These are phyloP conservation scores for Trachelus iudaicus DNA, from an alignment of 2,888 invertebrate species.

Conservation along the genomic window DNA sequence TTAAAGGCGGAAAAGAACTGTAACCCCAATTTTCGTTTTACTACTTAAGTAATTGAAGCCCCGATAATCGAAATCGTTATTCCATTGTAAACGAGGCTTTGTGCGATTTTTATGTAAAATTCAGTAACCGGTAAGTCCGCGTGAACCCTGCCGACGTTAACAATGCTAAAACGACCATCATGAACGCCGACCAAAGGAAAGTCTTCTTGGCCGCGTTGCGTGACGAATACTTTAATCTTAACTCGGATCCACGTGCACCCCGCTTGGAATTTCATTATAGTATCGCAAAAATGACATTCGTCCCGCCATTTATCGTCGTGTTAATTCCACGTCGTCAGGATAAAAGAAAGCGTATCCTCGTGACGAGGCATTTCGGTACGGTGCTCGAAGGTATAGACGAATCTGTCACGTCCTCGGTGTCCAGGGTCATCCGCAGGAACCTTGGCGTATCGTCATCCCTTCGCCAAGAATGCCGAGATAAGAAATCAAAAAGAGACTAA, in stretches of 20 bases:
- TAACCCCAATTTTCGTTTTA: background rate
- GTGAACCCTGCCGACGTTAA: background rate
- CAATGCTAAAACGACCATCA: background rate
- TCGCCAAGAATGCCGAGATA: background rate
- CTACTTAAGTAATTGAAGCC: background rate
- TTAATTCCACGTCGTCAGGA: conserved; percentile 6
- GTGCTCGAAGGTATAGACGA: conserved; percentile 1
- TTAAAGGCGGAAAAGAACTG: background rate
- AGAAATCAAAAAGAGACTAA: background rate
- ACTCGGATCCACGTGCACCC: background rate
- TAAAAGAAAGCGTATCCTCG: background rate
- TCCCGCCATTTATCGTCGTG: conserved; percentile 13
- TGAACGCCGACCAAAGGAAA: background rate
- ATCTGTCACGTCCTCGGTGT: conserved; percentile 14
- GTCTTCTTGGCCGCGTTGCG: background rate
- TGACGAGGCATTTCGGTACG: background rate
- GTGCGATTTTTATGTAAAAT: background rate
- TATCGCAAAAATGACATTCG: conserved; percentile 24
- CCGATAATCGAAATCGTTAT: background rate
- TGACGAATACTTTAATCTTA: background rate
- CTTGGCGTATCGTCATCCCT: background rate
- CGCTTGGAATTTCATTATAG: conserved; percentile 1
- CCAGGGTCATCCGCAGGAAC: background rate
- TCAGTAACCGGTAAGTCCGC: background rate
- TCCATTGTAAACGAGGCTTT: background rate